phyloP scores from a whole-genome alignment of 2,113 vertebrate genomes.

The Centropus unirufus region DNA sequence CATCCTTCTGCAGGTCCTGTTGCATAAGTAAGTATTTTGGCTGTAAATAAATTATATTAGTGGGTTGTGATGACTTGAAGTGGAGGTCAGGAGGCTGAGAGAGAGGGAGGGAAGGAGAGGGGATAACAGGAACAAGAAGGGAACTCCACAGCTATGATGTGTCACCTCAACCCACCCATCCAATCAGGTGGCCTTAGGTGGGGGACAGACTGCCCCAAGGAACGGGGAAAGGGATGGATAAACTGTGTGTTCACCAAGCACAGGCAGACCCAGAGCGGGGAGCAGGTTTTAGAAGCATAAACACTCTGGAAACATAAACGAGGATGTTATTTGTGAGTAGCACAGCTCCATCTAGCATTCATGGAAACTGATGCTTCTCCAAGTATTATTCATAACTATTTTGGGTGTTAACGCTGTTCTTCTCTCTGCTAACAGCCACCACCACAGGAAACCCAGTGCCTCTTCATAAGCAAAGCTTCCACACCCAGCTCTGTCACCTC shows the following conservation, averaged over 20 bases:
- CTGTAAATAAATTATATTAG: neutral
- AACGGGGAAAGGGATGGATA: neutral
- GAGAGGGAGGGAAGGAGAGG: neutral
- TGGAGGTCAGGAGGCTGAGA: neutral
- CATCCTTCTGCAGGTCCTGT: rapidly evolving
- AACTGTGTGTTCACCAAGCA: neutral
- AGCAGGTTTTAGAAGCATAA: neutral
- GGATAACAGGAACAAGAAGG: neutral
- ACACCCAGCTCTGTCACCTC: neutral
- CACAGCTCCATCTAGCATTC: slow-evolving; percentile 67
- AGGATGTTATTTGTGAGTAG: neutral
- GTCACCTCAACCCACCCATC: neutral
- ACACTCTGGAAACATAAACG: neutral
- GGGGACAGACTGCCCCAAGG: neutral
- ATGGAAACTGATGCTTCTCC: neutral
- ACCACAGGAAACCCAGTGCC: neutral
- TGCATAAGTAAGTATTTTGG: neutral
- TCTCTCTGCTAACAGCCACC: neutral
- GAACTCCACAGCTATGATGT: rapidly evolving
- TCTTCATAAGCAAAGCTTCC: neutral
- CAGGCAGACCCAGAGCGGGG: neutral
- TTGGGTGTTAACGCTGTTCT: neutral
- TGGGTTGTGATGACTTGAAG: neutral
- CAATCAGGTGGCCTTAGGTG: neutral
- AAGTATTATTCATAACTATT: neutral